Evolutionary conservation across 2,113 vertebrate species (phyloP), one percentile per base, ranked within the genome.

Genomic region (Etheostoma cragini): DNA sequence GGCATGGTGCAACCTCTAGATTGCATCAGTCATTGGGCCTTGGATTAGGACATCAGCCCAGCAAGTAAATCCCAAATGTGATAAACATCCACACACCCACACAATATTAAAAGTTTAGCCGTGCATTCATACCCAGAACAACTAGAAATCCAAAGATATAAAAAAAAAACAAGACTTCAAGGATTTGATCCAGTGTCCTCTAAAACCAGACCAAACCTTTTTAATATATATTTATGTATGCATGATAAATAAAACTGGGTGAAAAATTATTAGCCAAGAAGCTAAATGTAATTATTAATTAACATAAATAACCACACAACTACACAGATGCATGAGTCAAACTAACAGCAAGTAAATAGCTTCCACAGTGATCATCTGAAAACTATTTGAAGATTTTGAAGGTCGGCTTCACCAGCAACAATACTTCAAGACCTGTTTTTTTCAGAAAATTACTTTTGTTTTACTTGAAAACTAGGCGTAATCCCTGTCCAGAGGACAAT

Each of bases 61-160:
- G 24, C 35, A 61, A 68, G 47, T 54, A 24, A 22, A 80, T 17
- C n/a, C 42, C 21, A 67, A 50, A 42, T 17, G 13, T 2, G 24
- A 78, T 42, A 78, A 46, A 71, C 58, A 35, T 78, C 67, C 13
- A 12, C 33, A 46, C 57, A 64, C 7, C 42, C 30, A 38, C 38
- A 53, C 3, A 5, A 42, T 5, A 22, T 15, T 19, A 17, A 64
- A 14, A 67, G 56, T 54, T 56, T 22, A 54, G 49, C 57, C 7
- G 3, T 30, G 22, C 38, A 60, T 14, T 66, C 1, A 42, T 46
- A 56, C 7, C 8, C 26, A 50, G 11, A 42, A 5, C 19, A 60
- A 49, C 8, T 61, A 13, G 16, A 68, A 13, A 16, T 64, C 16
- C 33, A 62, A 62, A 5, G 19, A 38, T 4, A 8, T 24, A 33